Evolutionary conservation across 2,888 invertebrate genomes (phyloP).

Genomic region (Lasioglossum malachurum): DNA sequence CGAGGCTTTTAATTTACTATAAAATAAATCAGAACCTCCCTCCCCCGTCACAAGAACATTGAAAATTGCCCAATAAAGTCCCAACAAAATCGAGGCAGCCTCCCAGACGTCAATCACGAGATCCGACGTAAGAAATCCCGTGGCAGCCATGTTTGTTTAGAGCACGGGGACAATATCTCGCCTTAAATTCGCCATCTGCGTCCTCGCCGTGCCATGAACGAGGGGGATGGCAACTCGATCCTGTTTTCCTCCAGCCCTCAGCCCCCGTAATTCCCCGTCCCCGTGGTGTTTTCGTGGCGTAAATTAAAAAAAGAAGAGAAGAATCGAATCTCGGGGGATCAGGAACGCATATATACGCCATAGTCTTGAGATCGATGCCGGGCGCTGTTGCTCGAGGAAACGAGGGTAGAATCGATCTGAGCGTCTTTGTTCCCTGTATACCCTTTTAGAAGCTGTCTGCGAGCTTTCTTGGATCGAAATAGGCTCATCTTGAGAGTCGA

Average conservation of each 20-base stretch:
- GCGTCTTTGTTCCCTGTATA: constrained; percentile 65
- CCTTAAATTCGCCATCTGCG: constrained; percentile 48
- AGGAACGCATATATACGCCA: constrained; percentile 4
- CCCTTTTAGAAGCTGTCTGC: constrained; percentile 28
- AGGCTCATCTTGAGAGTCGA: constrained; percentile 40
- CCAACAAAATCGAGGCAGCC: background rate
- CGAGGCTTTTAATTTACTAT: background rate
- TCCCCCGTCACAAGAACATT: background rate
- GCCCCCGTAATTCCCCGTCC: constrained; percentile 20
- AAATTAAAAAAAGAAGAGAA: constrained; percentile 51
- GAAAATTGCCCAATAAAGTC: background rate
- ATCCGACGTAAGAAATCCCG: background rate
- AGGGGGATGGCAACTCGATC: constrained; percentile 47
- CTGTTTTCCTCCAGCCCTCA: constrained; percentile 16
- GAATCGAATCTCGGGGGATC: constrained; percentile 55
- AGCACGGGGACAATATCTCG: constrained; percentile 38
- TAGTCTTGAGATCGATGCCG: constrained; percentile 38
- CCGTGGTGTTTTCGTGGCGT: constrained; percentile 40
- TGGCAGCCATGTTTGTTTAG: constrained; percentile 27
- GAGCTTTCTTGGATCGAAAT: constrained; percentile 16
- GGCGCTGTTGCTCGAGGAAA: constrained; percentile 22
- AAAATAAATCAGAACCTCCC: background rate
- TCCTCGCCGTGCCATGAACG: constrained; percentile 16
- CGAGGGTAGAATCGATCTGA: constrained; percentile 51
- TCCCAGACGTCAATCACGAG: background rate